Base-by-base conservation (phyloP, 1,140 invertebrate genomes). In the Drosophila mayri region DNA sequence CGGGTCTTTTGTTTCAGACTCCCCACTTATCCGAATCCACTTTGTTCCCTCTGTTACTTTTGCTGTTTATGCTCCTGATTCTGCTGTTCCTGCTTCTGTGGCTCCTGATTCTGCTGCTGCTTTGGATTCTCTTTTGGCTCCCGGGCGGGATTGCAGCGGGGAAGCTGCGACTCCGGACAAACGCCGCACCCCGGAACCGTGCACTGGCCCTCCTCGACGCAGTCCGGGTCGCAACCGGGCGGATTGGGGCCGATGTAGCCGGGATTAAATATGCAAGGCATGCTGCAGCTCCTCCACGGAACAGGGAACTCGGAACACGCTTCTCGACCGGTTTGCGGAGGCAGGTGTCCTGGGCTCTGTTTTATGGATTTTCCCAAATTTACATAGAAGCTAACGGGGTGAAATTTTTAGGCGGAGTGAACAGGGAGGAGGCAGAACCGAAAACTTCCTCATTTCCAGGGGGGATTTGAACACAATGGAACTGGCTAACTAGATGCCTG, bases 261-360 rank as follows among this genome's bases (percentile, higher is more conserved):
- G 25, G 83, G 83, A 88, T 87, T 87, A 41, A 87, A 87, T 30
- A 87, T 58, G 66, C 57, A 63, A 30, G 76, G 49, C 83, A 87
- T 86, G 40, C 30, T 78, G 50, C 40, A 63, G 62, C 40, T 44
- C n/a, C 61, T 50, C 37, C 61, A 41, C 62, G 30, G 20, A 20
- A 16, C 50, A 54, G 28, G 32, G 49, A 20, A 18, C 50, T 20
- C 49, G 4, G 8, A 47, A 6, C 22, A 11, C 32, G 32, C 20
- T 49, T n/a, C 52, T 57, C 32, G 28, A 37, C n/a, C 16, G 35
- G 67, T 47, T 46, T 50, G 25, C 30, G 40, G 37, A 62, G 65
- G 71, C 61, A 59, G 60, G 61, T 71, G 52, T 55, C 52, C 52
- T n/a, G 60, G 46, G n/a, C 35, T 62, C 30, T 70, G 67, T 61